These are phyloP conservation scores for Notolepis coatsorum DNA, from an alignment of 2,797 vertebrate species.

Conservation along the genomic window DNA sequence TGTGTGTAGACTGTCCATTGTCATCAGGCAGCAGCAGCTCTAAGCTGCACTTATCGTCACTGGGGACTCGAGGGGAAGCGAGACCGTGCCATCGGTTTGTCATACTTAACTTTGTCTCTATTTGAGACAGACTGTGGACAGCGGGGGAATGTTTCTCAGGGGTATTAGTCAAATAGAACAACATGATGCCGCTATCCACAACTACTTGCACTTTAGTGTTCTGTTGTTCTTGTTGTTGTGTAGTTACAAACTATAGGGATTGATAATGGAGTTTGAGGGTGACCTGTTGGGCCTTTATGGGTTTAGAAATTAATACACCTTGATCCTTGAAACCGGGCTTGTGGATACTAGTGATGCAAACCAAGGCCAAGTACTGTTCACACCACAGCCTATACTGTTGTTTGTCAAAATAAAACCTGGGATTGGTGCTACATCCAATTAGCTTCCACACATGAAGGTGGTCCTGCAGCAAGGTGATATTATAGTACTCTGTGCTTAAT, in stretches of 20 bases:
- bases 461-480: slow-evolving; percentile 34
- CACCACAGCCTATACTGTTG: too few relatives aligned
- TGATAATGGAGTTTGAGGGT: slow-evolving; percentile 17
- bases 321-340: neutral
- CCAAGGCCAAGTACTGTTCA: slow-evolving; percentile 6
- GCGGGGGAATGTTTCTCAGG: slow-evolving; percentile 28
- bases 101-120: slow-evolving; percentile 64
- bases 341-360: neutral
- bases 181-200: neutral
- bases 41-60: slow-evolving; percentile 66
- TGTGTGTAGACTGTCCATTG: slow-evolving; percentile 17
- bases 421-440: slow-evolving; percentile 36
- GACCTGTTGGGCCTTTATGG: slow-evolving; percentile 12
- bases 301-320: slow-evolving; percentile 2
- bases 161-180: slow-evolving; percentile 37
- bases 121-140: slow-evolving; percentile 49
- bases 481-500: neutral
- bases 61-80: slow-evolving; percentile 43
- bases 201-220: slow-evolving; percentile 14
- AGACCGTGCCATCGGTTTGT: slow-evolving; percentile 64
- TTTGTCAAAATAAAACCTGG: slow-evolving; percentile 31
- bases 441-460: slow-evolving; percentile 24
- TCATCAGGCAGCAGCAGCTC: slow-evolving; percentile 53
- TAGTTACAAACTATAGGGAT: slow-evolving; percentile 25
- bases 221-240: neutral